These are phyloP conservation scores for Lathamus discolor DNA, from an alignment of 2,113 vertebrate genomes.

Conservation along the genomic window DNA sequence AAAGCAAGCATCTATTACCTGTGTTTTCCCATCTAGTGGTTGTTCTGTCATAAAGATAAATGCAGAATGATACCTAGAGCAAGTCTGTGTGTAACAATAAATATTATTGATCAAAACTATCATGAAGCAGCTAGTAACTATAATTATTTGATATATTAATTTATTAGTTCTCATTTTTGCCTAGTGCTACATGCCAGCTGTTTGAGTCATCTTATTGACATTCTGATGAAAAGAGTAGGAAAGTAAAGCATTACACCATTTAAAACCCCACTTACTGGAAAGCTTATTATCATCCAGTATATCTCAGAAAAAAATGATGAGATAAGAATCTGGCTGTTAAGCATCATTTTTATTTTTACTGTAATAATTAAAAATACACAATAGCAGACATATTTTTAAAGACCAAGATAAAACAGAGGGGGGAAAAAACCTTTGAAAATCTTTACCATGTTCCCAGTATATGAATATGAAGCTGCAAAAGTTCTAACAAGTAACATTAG, in stretches of 20 bases:
- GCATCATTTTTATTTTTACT: background rate
- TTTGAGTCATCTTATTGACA: background rate
- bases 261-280: background rate
- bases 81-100: background rate
- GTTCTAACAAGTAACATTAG: background rate
- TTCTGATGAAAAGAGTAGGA: background rate
- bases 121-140: constrained; percentile 38
- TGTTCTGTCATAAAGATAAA: background rate
- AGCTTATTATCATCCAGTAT: background rate
- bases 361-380: background rate
- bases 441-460: background rate
- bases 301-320: background rate
- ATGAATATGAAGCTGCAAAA: background rate
- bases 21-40: background rate
- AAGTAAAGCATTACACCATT: background rate
- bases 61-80: background rate
- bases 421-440: background rate
- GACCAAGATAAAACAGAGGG: background rate
- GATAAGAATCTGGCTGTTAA: background rate
- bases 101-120: constrained; percentile 13
- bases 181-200: background rate
- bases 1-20: background rate
- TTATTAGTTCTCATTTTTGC: constrained; percentile 29
- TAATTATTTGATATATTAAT: constrained; percentile 56
- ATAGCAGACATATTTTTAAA: background rate